Conservation (phyloP, 1,140 invertebrate species). For the Drusus annulatus region DNA sequence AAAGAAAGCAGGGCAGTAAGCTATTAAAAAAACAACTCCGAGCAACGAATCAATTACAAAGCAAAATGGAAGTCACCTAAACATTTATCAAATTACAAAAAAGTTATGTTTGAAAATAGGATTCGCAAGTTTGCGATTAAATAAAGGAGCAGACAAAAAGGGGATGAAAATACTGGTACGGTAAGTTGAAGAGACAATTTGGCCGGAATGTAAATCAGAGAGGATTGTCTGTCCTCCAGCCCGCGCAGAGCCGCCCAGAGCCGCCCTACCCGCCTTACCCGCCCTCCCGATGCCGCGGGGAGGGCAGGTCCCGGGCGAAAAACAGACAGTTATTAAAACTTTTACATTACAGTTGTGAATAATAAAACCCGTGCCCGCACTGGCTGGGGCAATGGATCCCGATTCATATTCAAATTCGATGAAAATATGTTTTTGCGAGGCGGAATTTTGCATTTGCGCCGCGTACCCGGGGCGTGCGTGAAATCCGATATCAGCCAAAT, state of each 20-base stretch:
- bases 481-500: constrained; percentile 40
- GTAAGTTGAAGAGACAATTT: constrained; percentile 51
- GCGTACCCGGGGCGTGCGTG: constrained; percentile 36
- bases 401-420: constrained; percentile 58
- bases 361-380: constrained; percentile 50
- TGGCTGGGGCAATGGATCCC: constrained; percentile 51
- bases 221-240: constrained; percentile 33
- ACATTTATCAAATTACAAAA: constrained; percentile 41
- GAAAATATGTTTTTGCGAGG: constrained; percentile 53
- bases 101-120: constrained; percentile 33
- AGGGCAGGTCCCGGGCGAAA: constrained; percentile 46
- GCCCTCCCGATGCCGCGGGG: neutral
- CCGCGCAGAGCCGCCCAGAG: neutral
- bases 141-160: constrained; percentile 44
- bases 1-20: no score
- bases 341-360: constrained; percentile 60
- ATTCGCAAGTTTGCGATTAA: constrained; percentile 46
- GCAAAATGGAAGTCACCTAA: constrained; percentile 13
- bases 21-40: neutral
- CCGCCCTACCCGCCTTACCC: no score
- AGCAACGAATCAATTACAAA: constrained; percentile 25
- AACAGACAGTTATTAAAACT: constrained; percentile 60
- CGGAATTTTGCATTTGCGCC: constrained; percentile 38
- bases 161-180: constrained; percentile 41
- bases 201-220: constrained; percentile 51